A percentile compares a stretch with the other conserved stretches of the same genome.
phyloP scores from a whole-genome alignment of 2,113 vertebrate species.

The Sialia sialis region DNA sequence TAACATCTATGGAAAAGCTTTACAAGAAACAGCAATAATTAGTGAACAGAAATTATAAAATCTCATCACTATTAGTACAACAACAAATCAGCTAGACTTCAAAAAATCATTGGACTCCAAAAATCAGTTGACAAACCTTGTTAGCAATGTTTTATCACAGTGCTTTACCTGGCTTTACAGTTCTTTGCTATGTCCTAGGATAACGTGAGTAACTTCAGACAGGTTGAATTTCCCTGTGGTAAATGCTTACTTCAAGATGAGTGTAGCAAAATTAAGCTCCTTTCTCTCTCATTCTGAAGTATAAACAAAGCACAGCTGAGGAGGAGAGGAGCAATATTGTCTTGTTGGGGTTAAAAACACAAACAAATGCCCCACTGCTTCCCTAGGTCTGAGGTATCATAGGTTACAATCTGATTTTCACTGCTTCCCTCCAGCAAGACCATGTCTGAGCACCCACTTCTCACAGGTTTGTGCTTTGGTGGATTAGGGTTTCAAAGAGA shows the following conservation, averaged over 20 bases:
- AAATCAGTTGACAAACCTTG: neutral
- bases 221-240: neutral
- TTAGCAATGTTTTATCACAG: neutral
- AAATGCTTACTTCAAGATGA: neutral
- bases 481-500: neutral
- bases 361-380: neutral
- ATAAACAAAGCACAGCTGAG: neutral
- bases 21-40: neutral
- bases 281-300: neutral
- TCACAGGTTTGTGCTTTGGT: neutral
- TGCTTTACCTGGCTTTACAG: neutral
- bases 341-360: neutral
- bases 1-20: neutral
- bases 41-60: neutral
- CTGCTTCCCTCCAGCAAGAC: neutral
- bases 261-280: neutral
- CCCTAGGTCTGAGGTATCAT: accelerated
- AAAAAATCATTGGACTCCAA: neutral
- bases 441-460: too few relatives aligned
- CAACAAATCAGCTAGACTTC: neutral
- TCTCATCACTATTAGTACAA: neutral
- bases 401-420: neutral
- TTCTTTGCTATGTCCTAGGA: neutral
- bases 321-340: neutral
- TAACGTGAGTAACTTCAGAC: neutral